A percentile compares a stretch with the other conserved stretches of the same genome.
phyloP scores from a whole-genome alignment of 2,113 vertebrate species.

The Pachyramphus minor region DNA sequence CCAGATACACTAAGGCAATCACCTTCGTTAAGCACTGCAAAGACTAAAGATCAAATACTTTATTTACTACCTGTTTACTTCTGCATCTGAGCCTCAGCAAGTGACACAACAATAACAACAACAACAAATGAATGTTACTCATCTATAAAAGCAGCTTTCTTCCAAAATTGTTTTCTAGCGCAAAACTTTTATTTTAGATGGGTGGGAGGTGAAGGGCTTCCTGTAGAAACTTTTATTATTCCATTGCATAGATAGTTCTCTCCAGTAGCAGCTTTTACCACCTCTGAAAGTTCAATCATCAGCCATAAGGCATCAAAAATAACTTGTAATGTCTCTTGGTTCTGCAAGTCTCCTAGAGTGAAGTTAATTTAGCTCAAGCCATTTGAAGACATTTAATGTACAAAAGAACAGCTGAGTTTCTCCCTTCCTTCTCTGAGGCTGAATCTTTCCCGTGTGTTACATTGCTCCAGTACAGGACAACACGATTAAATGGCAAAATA shows the following conservation, averaged over 20 bases:
- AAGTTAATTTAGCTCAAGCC: neutral
- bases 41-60: neutral
- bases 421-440: neutral
- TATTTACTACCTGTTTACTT: neutral
- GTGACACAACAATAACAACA: neutral
- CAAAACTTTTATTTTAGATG: neutral
- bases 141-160: neutral
- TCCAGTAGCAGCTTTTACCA: neutral
- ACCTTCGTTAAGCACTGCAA: neutral
- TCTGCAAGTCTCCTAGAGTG: neutral
- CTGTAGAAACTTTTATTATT: neutral
- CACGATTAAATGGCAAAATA: neutral
- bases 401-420: neutral
- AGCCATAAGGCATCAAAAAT: neutral
- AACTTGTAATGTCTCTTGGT: neutral
- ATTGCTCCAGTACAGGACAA: neutral
- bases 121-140: neutral
- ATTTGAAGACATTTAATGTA: constrained; percentile 2
- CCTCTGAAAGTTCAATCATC: constrained; percentile 13
- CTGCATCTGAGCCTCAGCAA: neutral
- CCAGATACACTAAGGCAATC: neutral
- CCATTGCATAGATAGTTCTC: neutral
- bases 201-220: neutral
- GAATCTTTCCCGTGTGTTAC: neutral
- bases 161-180: neutral